A percentile compares a stretch with the other conserved stretches of the same genome.
phyloP scores from a whole-genome alignment of 2,888 invertebrate species.

The Drosophila mettleri region DNA sequence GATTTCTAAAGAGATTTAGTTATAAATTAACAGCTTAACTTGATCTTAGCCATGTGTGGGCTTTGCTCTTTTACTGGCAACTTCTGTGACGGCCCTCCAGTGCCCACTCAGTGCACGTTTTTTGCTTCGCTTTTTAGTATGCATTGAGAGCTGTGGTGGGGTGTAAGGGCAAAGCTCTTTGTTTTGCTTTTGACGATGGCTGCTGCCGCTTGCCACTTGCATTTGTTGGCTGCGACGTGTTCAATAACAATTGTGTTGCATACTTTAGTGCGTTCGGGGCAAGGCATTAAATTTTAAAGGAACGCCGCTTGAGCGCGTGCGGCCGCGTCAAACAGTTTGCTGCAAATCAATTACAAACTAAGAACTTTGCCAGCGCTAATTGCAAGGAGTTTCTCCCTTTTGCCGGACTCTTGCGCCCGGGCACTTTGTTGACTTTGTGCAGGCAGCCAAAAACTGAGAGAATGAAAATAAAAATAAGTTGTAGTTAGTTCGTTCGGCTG shows the following conservation, averaged over 20 bases:
- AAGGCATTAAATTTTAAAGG: slow-evolving; percentile 68
- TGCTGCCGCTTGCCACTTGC: slow-evolving; percentile 34
- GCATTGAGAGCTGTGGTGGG: slow-evolving; percentile 46
- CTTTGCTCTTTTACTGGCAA: no score
- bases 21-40: background rate
- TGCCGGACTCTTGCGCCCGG: slow-evolving; percentile 36
- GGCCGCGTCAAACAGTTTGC: slow-evolving; percentile 71
- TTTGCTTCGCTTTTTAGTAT: slow-evolving; percentile 45
- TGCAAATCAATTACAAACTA: slow-evolving; percentile 73
- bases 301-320: slow-evolving; percentile 9
- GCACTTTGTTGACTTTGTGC: slow-evolving; percentile 70
- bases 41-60: no score
- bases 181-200: slow-evolving; percentile 74
- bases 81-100: slow-evolving; percentile 17
- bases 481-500: slow-evolving; percentile 46
- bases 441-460: slow-evolving; percentile 60
- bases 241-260: slow-evolving; percentile 76
- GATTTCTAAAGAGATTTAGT: background rate
- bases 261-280: slow-evolving; percentile 61
- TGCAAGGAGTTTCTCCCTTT: slow-evolving; percentile 58
- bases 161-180: slow-evolving; percentile 55
- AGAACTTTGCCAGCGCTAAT: slow-evolving; percentile 72
- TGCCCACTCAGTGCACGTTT: slow-evolving; percentile 13
- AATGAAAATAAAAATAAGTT: slow-evolving; percentile 69
- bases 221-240: slow-evolving; percentile 59